These are phyloP conservation scores for Eleutherodactylus coqui DNA, from an alignment of 2,797 vertebrate genomes.

Conservation along the genomic window DNA sequence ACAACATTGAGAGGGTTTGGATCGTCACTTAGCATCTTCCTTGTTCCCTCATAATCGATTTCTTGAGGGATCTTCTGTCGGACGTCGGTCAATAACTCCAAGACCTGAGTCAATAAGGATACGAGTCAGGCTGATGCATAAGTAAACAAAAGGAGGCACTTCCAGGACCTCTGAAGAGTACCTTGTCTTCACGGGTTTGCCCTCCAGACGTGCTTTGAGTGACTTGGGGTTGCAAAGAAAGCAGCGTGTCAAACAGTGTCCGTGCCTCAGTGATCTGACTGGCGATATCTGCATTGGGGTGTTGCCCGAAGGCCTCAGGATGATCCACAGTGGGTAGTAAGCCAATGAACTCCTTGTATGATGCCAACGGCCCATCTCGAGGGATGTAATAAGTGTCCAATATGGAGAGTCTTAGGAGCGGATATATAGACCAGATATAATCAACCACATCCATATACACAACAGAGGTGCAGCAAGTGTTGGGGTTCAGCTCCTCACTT, in stretches of 20 bases:
- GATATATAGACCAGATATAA: neutral
- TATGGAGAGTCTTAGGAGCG: conserved; percentile 66
- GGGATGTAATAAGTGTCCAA: conserved; percentile 82
- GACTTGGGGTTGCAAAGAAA: conserved; percentile 87
- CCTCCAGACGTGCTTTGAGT: conserved; percentile 70
- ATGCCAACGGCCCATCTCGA: conserved; percentile 77
- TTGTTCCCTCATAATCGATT: conserved; percentile 79
- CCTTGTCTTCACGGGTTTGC: conserved; percentile 83
- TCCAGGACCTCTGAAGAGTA: conserved; percentile 54
- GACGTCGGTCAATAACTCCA: conserved; percentile 82
- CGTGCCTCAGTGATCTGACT: conserved; percentile 86
- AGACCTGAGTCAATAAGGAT: conserved; percentile 73
- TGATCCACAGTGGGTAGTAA: conserved; percentile 80
- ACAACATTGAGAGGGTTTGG: conserved; percentile 85
- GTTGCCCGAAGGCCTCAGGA: conserved; percentile 88
- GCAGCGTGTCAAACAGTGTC: conserved; percentile 84
- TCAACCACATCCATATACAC: neutral
- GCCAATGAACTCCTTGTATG: conserved; percentile 80
- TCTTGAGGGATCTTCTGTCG: conserved; percentile 79
- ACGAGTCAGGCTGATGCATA: neutral
- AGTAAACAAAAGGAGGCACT: too few species aligned
- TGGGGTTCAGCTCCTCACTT: neutral
- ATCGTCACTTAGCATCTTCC: conserved; percentile 75
- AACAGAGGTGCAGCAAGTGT: neutral
- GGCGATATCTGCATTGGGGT: conserved; percentile 87